Percentiles rank a stretch among this genome's conserved stretches.
Conservation (phyloP, 1,140 invertebrate species). For the Calliopsis andreniformis region DNA sequence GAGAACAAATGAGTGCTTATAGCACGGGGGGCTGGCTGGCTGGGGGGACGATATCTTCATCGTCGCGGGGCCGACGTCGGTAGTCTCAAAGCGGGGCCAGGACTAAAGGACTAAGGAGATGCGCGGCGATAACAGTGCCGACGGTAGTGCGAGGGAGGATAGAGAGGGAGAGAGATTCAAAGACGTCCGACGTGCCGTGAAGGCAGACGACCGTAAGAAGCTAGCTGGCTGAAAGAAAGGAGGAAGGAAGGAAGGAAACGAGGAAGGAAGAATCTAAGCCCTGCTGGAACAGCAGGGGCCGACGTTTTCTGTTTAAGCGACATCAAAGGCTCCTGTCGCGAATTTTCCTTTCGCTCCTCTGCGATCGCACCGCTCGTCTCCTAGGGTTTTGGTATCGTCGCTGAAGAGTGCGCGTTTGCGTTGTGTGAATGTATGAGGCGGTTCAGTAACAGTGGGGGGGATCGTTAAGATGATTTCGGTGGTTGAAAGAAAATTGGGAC, state of each 20-base stretch:
- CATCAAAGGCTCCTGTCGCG: conserved; percentile 70
- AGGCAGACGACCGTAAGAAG: conserved; percentile 43
- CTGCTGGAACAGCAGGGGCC: conserved; percentile 41
- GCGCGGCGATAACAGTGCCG: conserved; percentile 54
- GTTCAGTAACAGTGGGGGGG: no score
- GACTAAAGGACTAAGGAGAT: conserved; percentile 65
- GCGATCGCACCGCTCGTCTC: not conserved
- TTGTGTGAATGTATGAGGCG: no score
- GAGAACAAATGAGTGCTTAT: conserved; percentile 65
- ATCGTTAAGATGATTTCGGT: no score
- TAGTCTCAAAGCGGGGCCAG: conserved; percentile 59
- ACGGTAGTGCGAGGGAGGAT: conserved; percentile 17
- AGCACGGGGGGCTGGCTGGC: conserved; percentile 21
- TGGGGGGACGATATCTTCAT: conserved; percentile 50
- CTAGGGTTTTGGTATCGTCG: conserved; percentile 16
- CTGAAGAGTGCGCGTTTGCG: conserved; percentile 21
- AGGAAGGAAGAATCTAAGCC: conserved; percentile 50
- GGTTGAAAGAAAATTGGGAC: no score
- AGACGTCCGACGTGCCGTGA: conserved; percentile 52
- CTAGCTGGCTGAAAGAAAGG: conserved; percentile 25
- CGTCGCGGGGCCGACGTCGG: conserved; percentile 47
- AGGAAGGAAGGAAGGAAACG: conserved; percentile 43
- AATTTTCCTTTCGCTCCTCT: conserved; percentile 62
- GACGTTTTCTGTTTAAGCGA: conserved; percentile 68
- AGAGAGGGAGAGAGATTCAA: conserved; percentile 49